Base-by-base conservation (phyloP, 2,888 invertebrate species). In the Notodonta dromedarius region DNA sequence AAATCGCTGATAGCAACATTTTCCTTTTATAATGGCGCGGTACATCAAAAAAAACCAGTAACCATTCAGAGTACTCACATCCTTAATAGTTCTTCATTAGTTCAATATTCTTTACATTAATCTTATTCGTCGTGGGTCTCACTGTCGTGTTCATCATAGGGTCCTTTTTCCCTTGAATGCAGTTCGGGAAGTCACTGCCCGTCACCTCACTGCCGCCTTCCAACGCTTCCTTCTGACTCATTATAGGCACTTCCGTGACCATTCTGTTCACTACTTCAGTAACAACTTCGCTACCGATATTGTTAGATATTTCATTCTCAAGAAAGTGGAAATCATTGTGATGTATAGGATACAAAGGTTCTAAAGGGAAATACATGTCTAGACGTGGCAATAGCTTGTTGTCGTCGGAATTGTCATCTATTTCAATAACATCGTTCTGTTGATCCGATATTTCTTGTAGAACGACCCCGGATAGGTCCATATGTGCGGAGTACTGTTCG, bases 71-170 rank as follows among this genome's bases (percentile, higher is more conserved):
- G 12, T 42, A 42, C 42, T 12, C 12, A 42, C 42, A 50, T 8
- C 35, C 39, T 55, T 60, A 58, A 32, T 24, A 91, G 75, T 93
- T 93, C 68, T 93, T 93, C 93, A 93, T 93, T 67, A 92, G 77
- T 77, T 93, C 93, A 69, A 93, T 93, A 78, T 93, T 93, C 70
- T 93, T 93, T 4, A 93, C 93, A 70, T 93, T 93, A 59, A 93
- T 93, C 71, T 93, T 93, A 71, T 92, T 93, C 0, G 88, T 89
- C 12, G 86, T 83, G 35, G 87, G 86, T 67, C 90, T 80, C 2
- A 90, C 88, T 2, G 90, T 85, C 0, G 90, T 90, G 63, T 93
- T 93, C 91, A 93, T 92, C 87, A 93, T 91, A 0, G 93, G 93
- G 65, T 93, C 93, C 60, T 89, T 91, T 64, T 89, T 89, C 0